Base-by-base conservation (phyloP, 1,140 invertebrate genomes). In the Lepidurus couesii region DNA sequence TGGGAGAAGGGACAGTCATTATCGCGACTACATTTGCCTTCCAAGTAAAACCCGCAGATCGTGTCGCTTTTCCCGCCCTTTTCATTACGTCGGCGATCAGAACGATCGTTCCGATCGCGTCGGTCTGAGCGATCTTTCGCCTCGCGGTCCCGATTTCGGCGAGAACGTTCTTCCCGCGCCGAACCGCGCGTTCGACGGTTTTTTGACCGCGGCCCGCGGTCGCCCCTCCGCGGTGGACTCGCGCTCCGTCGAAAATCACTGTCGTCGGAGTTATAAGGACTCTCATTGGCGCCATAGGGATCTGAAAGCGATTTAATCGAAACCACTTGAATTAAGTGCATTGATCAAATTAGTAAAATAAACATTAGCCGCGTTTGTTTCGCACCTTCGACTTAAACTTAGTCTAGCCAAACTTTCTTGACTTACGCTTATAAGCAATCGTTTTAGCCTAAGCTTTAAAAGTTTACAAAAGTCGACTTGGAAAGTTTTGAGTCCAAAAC, bases 1-100 rank as follows among this genome's bases (percentile, higher is more conserved):
- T 97, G 95, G n/a, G 92, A 95, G 85, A 91, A 97, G 9, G 90
- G 89, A 86, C 93, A 95, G 73, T 91, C 90, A 76, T 91, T 90
- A 78, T 93, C 92, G 86, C 87, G 86, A 82, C 83, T 85, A 86
- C 94, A 95, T 86, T 95, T 95, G 78, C 94, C 94, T 86, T 95
- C 93, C 88, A 94, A 90, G 82, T 89, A 95, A 86, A 93, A 93
- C 77, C 91, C 88, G 83, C 94, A 95, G 77, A 93, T 89, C 7
- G 89, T 87, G 77, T 92, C 89, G 4, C 88, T 85, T 83, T 92
- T 90, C 83, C 90, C 89, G 83, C 81, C 84, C 82, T 76, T 84
- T 79, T 43, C 81, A 80, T 80, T 80, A 76, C 44, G 44, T 26
- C 42, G 74, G 34, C 73, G 24, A 47, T 47, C 81, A 81, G 74